These are phyloP conservation scores for Pyrocephalus nanus DNA, from an alignment of 2,797 vertebrate species.

Conservation along the genomic window DNA sequence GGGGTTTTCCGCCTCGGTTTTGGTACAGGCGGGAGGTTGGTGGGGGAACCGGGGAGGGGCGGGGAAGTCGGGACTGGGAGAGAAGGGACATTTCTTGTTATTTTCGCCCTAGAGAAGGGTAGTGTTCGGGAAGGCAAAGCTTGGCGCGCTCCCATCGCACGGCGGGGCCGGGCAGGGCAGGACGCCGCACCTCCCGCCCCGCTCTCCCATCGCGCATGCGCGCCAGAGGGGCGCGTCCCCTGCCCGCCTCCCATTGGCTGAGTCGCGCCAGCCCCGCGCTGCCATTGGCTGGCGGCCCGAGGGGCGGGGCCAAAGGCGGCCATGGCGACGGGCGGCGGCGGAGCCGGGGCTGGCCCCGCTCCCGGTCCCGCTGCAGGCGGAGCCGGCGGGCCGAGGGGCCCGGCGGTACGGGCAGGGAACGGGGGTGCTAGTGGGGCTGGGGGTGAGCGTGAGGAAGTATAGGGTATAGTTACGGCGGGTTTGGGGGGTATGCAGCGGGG, in stretches of 20 bases:
- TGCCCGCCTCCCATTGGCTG: background rate
- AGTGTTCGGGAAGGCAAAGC: accelerated
- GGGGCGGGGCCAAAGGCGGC: background rate
- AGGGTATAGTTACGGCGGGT: accelerated
- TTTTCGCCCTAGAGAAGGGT: background rate
- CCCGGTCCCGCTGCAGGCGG: background rate
- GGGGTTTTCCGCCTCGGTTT: background rate
- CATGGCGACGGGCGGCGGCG: slow-evolving; percentile 8
- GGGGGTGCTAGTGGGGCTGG: no score
- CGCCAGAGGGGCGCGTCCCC: accelerated
- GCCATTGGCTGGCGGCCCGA: background rate
- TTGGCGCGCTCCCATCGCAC: accelerated
- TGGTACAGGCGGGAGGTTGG: no score
- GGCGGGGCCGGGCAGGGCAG: accelerated
- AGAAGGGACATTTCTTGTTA: background rate
- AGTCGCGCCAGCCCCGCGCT: accelerated
- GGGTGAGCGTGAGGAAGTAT: background rate
- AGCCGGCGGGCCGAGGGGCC: background rate
- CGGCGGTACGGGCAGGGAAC: background rate
- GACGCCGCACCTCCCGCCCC: no score
- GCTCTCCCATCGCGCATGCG: background rate
- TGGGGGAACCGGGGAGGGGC: no score
- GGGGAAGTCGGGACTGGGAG: background rate
- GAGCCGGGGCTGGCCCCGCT: background rate
- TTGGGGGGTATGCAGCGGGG: background rate